Evolutionary conservation across 2,888 invertebrate species (phyloP).

Genomic region (Micropterix aruncella): DNA sequence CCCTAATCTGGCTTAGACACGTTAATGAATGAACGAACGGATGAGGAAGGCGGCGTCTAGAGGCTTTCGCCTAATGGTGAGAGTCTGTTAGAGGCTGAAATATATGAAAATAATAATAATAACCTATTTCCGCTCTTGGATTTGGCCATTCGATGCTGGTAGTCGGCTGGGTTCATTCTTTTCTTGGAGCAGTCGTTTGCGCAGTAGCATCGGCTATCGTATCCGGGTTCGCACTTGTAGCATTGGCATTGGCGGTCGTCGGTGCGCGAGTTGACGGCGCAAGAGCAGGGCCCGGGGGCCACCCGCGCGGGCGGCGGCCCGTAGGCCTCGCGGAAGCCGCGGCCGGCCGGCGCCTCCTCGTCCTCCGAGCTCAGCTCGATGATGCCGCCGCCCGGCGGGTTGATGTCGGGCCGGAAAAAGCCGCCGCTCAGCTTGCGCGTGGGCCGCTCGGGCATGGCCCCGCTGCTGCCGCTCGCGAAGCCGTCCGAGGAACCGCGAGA

Average conservation of each 20-base stretch:
- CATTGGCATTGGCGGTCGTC: neutral
- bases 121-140: neutral
- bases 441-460: neutral
- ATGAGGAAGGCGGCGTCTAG: no score
- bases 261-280: neutral
- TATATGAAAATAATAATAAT: no score
- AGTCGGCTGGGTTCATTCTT: neutral
- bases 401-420: neutral
- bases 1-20: no score
- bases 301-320: neutral
- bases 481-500: constrained; percentile 2
- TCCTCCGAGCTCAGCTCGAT: neutral
- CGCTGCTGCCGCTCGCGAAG: constrained; percentile 1
- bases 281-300: neutral
- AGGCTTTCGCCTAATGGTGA: no score
- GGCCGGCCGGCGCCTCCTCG: neutral
- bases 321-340: neutral
- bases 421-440: neutral
- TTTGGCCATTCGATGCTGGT: neutral
- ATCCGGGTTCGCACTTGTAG: neutral
- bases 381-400: neutral
- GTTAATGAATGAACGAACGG: no score
- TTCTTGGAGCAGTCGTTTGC: neutral
- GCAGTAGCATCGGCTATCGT: neutral
- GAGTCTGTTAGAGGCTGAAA: no score